Evolutionary conservation across 2,888 invertebrate species (phyloP), one percentile per base, ranked within the genome.

Genomic region (Ptychoptera albimana): DNA sequence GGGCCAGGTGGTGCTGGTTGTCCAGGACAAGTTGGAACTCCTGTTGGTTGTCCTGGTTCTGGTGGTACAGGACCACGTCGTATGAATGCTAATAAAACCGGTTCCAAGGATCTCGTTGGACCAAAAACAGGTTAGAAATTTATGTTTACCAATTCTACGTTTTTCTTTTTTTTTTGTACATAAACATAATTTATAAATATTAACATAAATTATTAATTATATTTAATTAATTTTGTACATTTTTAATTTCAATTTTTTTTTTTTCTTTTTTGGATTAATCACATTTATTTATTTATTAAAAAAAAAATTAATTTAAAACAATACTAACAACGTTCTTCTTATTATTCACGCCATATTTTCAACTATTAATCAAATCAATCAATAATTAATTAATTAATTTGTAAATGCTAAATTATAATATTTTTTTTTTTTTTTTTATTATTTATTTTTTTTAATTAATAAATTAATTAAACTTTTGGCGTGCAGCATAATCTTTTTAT

Each of bases 81-180:
- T 45, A 65, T 65, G 63, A 64, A 64, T 54, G 51, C 51, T 23
- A 64, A 65, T 51, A 64, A 65, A 57, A 64, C 65, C 45, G 50
- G 51, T 44, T 48, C 50, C 29, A 64, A 64, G 59, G 64, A 64
- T 55, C 56, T 64, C 55, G 65, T 64, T 53, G 64, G 64, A 54
- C 65, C 64, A 44, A 64, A 64, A 55, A 64, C 64, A 62, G 64
- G 64, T 65, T 52, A 58, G 15, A 37, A 12, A 14, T 37, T 37
- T 37, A 15, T 2, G 8, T 15, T 37, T 37, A 11, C 23, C 11
- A 16, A 37, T 37, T 15, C n/a, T 38, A 29, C 23, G 16, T 23
- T 23, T n/a, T n/a, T n/a, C n/a, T n/a, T n/a, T n/a, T n/a, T n/a
- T n/a, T n/a, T n/a, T 16, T 16, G 8, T 16, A 37, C 12, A 35